Conservation (phyloP, 2,797 vertebrate species). For the Antennarius maculatus region DNA sequence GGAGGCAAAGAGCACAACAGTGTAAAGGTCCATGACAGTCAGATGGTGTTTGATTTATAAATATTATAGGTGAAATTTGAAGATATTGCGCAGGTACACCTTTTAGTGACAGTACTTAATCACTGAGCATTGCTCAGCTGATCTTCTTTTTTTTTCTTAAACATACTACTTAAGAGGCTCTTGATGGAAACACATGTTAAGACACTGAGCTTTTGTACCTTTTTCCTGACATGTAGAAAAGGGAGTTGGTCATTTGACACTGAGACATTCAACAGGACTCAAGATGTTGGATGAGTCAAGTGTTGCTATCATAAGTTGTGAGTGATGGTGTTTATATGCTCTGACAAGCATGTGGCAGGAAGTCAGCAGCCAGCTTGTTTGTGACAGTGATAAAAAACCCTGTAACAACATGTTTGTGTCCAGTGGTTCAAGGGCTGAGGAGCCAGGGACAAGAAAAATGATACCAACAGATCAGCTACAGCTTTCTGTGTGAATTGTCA, state of each 20-base stretch:
- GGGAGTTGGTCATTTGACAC: conserved; percentile 4
- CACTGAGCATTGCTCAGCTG: too few relatives aligned
- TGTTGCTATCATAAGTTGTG: conserved; percentile 38
- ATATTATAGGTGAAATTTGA: conserved; percentile 19
- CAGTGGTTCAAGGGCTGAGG: conserved; percentile 3
- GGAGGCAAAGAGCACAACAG: too few relatives aligned
- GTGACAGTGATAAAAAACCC: conserved; percentile 36
- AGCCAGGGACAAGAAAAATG: conserved; percentile 9
- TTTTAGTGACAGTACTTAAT: conserved; percentile 2
- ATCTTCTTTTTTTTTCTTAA: too few relatives aligned
- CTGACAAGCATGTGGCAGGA: conserved; percentile 41
- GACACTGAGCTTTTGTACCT: neutral
- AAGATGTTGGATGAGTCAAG: conserved; percentile 46
- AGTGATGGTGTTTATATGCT: conserved; percentile 37
- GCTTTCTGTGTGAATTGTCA: conserved; percentile 1
- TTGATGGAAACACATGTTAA: too few relatives aligned
- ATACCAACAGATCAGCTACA: conserved; percentile 2
- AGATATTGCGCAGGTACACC: too few relatives aligned
- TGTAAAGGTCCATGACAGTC: conserved; percentile 10
- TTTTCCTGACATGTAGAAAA: neutral
- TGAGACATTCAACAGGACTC: conserved; percentile 20
- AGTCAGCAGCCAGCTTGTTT: conserved; percentile 49
- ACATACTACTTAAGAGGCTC: too few relatives aligned
- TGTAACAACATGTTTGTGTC: conserved; percentile 37
- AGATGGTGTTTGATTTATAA: conserved; percentile 36